Evolutionary conservation across 2,797 vertebrate genomes (phyloP).

Genomic region (Triplophysa yarkandensis): DNA sequence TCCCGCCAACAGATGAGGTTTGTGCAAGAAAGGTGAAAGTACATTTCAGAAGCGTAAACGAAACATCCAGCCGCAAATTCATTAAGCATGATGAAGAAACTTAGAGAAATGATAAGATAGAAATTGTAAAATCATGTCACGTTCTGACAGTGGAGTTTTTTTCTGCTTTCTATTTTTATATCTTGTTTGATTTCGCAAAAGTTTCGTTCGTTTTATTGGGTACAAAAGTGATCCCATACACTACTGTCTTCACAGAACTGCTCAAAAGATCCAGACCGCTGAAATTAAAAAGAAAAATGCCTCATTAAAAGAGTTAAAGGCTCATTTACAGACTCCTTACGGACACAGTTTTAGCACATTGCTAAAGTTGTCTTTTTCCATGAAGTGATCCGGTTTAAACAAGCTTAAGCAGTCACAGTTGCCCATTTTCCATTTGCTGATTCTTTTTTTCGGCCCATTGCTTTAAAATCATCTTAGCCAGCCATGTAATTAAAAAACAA

Average conservation of each 20-base stretch:
- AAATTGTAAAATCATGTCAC: too few species aligned
- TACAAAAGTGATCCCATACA: slow-evolving; percentile 17
- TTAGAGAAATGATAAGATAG: too few species aligned
- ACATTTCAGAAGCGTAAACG: too few species aligned
- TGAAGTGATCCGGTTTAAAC: slow-evolving; percentile 6
- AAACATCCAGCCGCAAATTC: too few species aligned
- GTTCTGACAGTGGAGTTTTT: too few species aligned
- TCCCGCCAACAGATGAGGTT: too few species aligned
- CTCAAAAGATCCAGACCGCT: slow-evolving; percentile 28
- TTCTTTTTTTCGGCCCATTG: slow-evolving; percentile 58
- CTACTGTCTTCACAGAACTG: slow-evolving; percentile 1
- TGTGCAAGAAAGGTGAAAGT: too few species aligned
- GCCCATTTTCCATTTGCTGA: slow-evolving; percentile 15
- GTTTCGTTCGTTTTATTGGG: too few species aligned
- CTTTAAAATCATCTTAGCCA: slow-evolving; percentile 64
- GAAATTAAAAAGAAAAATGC: slow-evolving; percentile 20
- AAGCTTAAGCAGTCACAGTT: slow-evolving; percentile 1
- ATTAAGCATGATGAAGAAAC: too few species aligned
- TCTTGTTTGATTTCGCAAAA: too few species aligned
- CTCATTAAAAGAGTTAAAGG: background rate
- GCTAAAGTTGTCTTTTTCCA: background rate
- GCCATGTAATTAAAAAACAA: slow-evolving; percentile 66
- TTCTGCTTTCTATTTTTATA: too few species aligned
- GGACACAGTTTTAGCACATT: background rate
- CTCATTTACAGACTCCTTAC: slow-evolving; percentile 4